These are phyloP conservation scores for Nilaparvata lugens DNA, from an alignment of 1,140 invertebrate genomes.

Conservation along the genomic window DNA sequence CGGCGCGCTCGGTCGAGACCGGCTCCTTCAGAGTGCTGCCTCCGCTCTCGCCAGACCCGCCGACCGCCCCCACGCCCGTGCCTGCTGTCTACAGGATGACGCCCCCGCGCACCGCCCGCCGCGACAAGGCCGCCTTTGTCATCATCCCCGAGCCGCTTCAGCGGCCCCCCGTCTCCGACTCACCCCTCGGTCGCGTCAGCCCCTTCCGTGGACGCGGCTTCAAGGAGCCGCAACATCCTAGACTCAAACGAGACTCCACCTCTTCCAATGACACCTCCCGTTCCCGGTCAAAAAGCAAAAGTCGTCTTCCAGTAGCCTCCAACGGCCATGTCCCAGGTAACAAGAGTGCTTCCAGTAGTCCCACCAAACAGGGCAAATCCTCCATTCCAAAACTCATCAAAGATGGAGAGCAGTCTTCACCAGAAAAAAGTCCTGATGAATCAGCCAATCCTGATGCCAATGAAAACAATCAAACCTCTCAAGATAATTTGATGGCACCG, in stretches of 20 bases:
- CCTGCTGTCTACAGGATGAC: constrained; percentile 13
- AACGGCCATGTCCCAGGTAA: not conserved
- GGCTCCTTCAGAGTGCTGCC: constrained; percentile 21
- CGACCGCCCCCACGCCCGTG: constrained; percentile 14
- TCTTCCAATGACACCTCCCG: not conserved
- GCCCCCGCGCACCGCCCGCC: constrained; percentile 14
- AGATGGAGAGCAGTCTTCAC: not conserved
- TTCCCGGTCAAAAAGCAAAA: constrained; percentile 5
- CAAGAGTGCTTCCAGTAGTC: constrained; percentile 15
- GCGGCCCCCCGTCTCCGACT: constrained; percentile 27
- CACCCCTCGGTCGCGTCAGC: constrained; percentile 40
- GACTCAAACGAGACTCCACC: constrained; percentile 9
- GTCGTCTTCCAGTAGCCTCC: constrained; percentile 6
- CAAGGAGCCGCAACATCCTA: constrained; percentile 37
- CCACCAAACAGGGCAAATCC: constrained; percentile 1
- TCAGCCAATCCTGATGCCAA: not conserved
- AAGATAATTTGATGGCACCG: not conserved
- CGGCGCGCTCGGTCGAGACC: not conserved
- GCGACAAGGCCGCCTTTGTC: constrained; percentile 40
- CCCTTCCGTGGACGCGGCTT: constrained; percentile 48
- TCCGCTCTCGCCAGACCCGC: constrained; percentile 15
- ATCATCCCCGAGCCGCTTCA: constrained; percentile 40
- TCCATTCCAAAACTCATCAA: constrained; percentile 10
- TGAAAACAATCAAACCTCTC: constrained; percentile 2
- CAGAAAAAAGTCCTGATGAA: not conserved